phyloP scores from a whole-genome alignment of 2,888 invertebrate genomes.

The Anthrax anthrax region DNA sequence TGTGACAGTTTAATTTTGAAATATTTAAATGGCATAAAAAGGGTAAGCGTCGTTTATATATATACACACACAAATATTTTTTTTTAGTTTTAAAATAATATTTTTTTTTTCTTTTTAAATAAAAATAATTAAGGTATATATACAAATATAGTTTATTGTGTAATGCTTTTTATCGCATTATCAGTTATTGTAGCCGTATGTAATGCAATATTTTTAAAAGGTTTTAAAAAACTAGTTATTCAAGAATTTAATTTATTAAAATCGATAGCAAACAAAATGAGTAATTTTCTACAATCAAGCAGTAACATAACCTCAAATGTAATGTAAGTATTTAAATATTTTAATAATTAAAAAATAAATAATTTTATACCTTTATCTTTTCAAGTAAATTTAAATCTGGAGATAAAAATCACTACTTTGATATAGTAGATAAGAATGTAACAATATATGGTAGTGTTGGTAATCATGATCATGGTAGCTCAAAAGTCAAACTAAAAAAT shows the following conservation, averaged over 20 bases:
- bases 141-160: too few relatives aligned
- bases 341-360: background rate
- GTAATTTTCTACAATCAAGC: conserved; percentile 1
- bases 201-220: background rate
- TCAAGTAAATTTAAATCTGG: conserved; percentile 24
- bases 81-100: too few relatives aligned
- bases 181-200: background rate
- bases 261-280: background rate
- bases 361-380: background rate
- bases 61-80: too few relatives aligned
- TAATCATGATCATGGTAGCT: conserved; percentile 65
- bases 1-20: too few relatives aligned
- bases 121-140: too few relatives aligned
- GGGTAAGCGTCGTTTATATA: too few relatives aligned
- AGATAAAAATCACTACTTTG: conserved; percentile 26
- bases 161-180: background rate
- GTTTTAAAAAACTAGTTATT: background rate
- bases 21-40: too few relatives aligned
- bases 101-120: too few relatives aligned
- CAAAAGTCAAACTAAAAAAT: conserved; percentile 79
- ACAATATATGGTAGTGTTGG: conserved; percentile 56
- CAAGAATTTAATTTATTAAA: background rate
- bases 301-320: conserved; percentile 2
- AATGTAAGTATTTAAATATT: background rate
- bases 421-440: conserved; percentile 40